Evolutionary conservation across 64 coral and sea anemone genomes (phyloP), one percentile per base, ranked within the genome.

Genomic region (Anthopleura sola): DNA sequence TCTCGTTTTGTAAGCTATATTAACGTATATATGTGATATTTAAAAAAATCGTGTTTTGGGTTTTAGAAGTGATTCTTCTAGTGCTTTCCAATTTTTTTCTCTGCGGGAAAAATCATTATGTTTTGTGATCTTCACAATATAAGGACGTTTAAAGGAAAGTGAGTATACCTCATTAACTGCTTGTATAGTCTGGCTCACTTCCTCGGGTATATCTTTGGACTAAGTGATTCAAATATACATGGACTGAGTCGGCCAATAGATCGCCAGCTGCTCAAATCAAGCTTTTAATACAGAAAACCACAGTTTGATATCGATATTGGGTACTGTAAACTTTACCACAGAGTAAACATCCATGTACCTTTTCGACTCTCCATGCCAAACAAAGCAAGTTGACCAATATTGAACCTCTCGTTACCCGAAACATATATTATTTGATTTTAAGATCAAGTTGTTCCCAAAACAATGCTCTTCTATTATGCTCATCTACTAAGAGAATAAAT

Each of bases 131-230:
- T n/a, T 20, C 44, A 48, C 44, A 79, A 18, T 36, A 71, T 71
- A 71, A 71, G 66, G 66, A 71, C 76, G 24, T 79, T 79, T 40
- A 44, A 15, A 79, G 37, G 76, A 38, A 48, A 79, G 36, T 44
- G 76, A 79, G 44, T 44, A 33, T 37, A 46, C 16, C 76, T 79
- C 76, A 79, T 79, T 79, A 79, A 71, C 66, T 71, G 66, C 66
- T 29, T 71, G 66, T 32, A 15, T 34, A 24, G 76, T 79, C 76
- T 79, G 44, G 7, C 34, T n/a, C 76, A 38, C 38, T 79, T 79
- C 76, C 76, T 79, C 31, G 20, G 19, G 23, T 47, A 23, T 79
- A 79, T 79, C 76, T 79, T 10, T 79, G 76, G 3, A 21, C 19
- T 79, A 79, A 79, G 19, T 44, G 44, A 24, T 79, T 24, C 20